These are phyloP conservation scores for Orchestes rusci DNA, from an alignment of 2,888 invertebrate species.

Conservation along the genomic window DNA sequence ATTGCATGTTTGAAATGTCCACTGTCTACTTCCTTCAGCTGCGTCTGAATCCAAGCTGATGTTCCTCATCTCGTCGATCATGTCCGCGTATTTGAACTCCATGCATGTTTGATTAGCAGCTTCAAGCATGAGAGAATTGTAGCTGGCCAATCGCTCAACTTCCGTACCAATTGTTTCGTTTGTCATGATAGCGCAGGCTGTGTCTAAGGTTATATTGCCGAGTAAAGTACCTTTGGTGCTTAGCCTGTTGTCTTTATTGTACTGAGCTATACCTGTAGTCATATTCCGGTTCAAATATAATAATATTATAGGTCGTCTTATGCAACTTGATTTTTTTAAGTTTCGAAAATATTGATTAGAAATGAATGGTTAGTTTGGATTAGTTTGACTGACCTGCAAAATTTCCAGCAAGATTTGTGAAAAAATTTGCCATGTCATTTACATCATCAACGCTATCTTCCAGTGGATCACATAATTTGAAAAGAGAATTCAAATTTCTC, in stretches of 20 bases:
- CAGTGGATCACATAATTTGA: conserved; percentile 72
- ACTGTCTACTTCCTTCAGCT: conserved; percentile 71
- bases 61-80: conserved; percentile 62
- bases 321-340: background rate
- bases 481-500: conserved; percentile 59
- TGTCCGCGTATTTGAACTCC: conserved; percentile 74
- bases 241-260: conserved; percentile 86
- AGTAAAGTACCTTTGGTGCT: conserved; percentile 51
- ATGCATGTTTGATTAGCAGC: conserved; percentile 66
- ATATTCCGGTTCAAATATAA: background rate
- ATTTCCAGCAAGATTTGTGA: conserved; percentile 69
- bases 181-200: conserved; percentile 69
- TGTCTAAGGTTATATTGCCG: conserved; percentile 71
- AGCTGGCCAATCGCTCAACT: conserved; percentile 62
- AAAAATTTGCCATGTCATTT: conserved; percentile 71
- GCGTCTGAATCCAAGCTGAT: conserved; percentile 56
- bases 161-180: conserved; percentile 50
- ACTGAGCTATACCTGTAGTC: conserved; percentile 82
- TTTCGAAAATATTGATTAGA: no score
- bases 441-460: conserved; percentile 55
- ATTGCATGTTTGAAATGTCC: conserved; percentile 93
- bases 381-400: conserved; percentile 67
- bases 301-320: background rate
- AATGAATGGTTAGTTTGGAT: no score
- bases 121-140: conserved; percentile 63